Conservation (phyloP, 2,888 invertebrate species). For the Allophyes oxyacanthae region DNA sequence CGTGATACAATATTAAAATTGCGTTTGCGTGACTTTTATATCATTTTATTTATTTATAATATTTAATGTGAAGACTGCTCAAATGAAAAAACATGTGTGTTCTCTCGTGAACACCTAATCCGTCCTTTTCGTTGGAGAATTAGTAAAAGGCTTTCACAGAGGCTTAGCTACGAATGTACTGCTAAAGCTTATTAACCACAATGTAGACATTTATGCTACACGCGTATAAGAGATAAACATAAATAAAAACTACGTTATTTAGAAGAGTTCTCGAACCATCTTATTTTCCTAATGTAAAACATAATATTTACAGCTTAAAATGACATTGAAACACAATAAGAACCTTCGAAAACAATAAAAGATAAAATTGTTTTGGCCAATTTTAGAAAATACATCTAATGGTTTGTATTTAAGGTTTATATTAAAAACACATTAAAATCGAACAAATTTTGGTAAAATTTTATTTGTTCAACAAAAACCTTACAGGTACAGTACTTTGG, state of each 20-base stretch:
- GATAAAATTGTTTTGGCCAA: conserved; percentile 24
- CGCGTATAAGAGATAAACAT: too few relatives aligned
- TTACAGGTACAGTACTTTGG: too few relatives aligned
- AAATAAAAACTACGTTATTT: neutral
- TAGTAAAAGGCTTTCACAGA: conserved; percentile 24
- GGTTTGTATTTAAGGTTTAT: conserved; percentile 7
- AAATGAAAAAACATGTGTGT: too few relatives aligned
- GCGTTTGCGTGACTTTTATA: too few relatives aligned
- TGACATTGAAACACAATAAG: conserved; percentile 33
- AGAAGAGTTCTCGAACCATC: conserved; percentile 25
- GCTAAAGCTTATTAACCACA: conserved; percentile 18
- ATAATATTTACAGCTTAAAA: conserved; percentile 46
- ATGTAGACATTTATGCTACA: neutral
- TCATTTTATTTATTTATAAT: too few relatives aligned
- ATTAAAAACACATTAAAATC: neutral
- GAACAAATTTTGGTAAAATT: conserved; percentile 4
- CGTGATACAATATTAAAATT: too few relatives aligned
- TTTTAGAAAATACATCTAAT: conserved; percentile 17
- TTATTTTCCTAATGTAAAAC: conserved; percentile 38
- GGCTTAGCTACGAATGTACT: conserved; percentile 20
- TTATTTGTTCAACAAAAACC: conserved; percentile 22
- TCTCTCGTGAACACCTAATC: conserved; percentile 29
- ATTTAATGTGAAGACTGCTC: too few relatives aligned
- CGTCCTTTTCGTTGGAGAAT: conserved; percentile 35
- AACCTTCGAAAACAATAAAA: conserved; percentile 40